A percentile compares a stretch with the other conserved stretches of the same genome.
phyloP scores from a whole-genome alignment of 1,140 invertebrate species.

The Saccostrea glomerata region DNA sequence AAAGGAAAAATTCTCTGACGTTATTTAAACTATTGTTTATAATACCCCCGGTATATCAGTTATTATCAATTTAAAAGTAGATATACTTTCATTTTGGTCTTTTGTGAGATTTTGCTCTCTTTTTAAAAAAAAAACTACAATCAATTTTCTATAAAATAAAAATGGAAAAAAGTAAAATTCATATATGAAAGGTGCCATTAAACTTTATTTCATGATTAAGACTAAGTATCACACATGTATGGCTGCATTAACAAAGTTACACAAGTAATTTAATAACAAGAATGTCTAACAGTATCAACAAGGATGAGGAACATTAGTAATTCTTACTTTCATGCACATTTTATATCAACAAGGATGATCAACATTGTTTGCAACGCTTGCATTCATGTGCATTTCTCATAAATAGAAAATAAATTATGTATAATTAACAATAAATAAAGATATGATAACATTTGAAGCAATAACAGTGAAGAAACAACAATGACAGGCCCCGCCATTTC shows the following conservation, averaged over 20 bases:
- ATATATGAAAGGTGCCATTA: background rate
- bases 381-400: constrained; percentile 8
- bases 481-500: background rate
- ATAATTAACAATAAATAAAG: constrained; percentile 23
- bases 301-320: constrained; percentile 21
- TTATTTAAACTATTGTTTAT: too few species aligned
- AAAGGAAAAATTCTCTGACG: too few species aligned
- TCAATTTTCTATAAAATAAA: too few species aligned
- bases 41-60: too few species aligned
- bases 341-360: constrained; percentile 7
- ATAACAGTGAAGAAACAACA: background rate
- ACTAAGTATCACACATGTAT: background rate
- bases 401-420: background rate
- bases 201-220: constrained; percentile 24
- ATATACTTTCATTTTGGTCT: too few species aligned
- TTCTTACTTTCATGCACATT: background rate
- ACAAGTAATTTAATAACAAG: background rate
- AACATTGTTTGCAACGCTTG: constrained; percentile 5
- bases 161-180: too few species aligned
- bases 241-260: background rate
- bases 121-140: too few species aligned
- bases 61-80: too few species aligned
- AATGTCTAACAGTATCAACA: background rate
- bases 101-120: too few species aligned
- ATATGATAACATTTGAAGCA: background rate